Evolutionary conservation across 1,140 invertebrate species (phyloP).

Genomic region (Ridgeia piscesae): DNA sequence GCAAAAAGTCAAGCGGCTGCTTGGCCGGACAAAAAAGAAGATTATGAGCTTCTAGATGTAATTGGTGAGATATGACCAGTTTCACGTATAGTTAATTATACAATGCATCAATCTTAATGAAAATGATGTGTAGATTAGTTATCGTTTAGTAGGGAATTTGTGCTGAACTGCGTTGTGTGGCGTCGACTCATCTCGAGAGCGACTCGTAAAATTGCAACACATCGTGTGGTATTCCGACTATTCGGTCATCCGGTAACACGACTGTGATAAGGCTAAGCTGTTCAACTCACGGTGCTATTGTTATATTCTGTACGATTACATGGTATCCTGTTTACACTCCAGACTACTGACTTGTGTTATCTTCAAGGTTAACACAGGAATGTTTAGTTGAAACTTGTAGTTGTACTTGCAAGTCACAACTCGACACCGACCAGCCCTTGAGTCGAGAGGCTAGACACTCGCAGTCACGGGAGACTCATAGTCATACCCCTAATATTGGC

Average conservation of each 20-base stretch:
- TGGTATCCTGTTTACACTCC: no score
- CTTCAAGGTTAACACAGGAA: no score
- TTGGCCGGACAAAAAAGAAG: constrained; percentile 15
- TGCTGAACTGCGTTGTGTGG: background rate
- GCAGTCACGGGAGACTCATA: no score
- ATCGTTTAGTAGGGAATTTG: background rate
- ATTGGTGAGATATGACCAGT: background rate
- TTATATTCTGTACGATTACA: background rate
- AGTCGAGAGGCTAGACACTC: no score
- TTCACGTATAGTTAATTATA: background rate
- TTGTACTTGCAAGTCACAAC: no score
- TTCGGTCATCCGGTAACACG: background rate
- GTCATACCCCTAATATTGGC: no score
- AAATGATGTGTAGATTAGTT: background rate
- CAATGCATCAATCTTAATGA: background rate
- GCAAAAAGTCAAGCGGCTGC: background rate
- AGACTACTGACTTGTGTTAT: no score
- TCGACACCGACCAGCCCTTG: no score
- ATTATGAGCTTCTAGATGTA: constrained; percentile 12
- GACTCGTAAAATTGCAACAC: no score
- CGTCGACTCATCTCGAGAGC: background rate
- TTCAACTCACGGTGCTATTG: background rate
- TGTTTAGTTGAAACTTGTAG: no score
- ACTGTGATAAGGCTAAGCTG: background rate
- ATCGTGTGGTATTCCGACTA: background rate